Evolutionary conservation across 2,797 vertebrate species (phyloP).

Genomic region (Eidolon dupreanum): DNA sequence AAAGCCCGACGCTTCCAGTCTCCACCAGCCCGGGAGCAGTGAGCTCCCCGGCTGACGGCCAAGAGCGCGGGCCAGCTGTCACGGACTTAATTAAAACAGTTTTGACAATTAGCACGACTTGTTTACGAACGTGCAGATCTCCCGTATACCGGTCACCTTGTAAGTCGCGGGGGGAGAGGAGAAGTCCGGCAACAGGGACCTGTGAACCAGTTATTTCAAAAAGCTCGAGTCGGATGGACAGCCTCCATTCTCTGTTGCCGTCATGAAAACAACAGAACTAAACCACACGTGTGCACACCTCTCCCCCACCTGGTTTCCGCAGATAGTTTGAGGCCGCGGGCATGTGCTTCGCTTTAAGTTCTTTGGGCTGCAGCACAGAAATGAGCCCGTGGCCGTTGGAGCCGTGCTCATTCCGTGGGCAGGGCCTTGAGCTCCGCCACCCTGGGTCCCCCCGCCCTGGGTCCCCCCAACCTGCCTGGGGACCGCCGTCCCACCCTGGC

Average conservation of each 20-base stretch:
- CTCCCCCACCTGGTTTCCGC: not conserved
- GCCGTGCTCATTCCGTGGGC: too few species aligned
- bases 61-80: slow-evolving; percentile 72
- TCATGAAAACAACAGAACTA: not conserved
- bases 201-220: not conserved
- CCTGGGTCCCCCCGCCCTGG: too few species aligned
- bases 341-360: not conserved
- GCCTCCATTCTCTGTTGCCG: not conserved
- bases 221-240: not conserved
- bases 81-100: slow-evolving; percentile 73
- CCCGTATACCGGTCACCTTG: slow-evolving; percentile 75
- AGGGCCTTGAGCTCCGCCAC: too few species aligned
- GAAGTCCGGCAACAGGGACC: not conserved
- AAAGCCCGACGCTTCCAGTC: slow-evolving; percentile 24
- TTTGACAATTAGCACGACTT: slow-evolving; percentile 74
- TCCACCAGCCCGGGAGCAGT: slow-evolving; percentile 55
- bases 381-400: not conserved
- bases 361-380: not conserved
- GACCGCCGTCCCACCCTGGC: accelerated
- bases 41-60: slow-evolving; percentile 56
- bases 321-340: not conserved
- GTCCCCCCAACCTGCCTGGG: too few species aligned
- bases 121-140: slow-evolving; percentile 67
- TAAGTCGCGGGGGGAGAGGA: not conserved
- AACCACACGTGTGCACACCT: not conserved